Base-by-base conservation (phyloP, 2,113 vertebrate genomes). In the Stercorarius parasiticus region DNA sequence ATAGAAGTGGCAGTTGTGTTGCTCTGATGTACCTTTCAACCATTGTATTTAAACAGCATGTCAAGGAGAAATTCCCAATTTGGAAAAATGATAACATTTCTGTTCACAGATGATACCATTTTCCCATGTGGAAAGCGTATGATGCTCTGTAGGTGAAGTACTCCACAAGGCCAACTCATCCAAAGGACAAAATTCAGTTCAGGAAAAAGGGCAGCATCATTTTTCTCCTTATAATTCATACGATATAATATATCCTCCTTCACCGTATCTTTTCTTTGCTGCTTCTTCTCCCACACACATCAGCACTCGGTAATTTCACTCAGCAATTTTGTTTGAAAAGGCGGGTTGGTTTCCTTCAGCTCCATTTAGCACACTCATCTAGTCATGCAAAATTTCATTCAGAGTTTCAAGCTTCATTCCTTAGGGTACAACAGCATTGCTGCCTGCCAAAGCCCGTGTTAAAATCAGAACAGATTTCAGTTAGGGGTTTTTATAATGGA, bases 311-410 rank as follows among this genome's bases (percentile, higher is more conserved):
- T 55, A 61, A 86, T 65, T 91, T 82, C 62, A 80, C 50, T 92
- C 66, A 77, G 53, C 27, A 67, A 86, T 82, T 91, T 71, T 92
- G 66, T 83, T 92, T 84, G 81, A 93, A 91, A 93, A 78, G 49
- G 18, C 36, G 53, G 53, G 36, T 86, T 80, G 56, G 21, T 72
- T 95, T 91, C 70, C 77, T 96, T 93, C 56, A 76, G 80, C 69
- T 95, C 80, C 69, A 86, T 74, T 96, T 79, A 95, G 36, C 65
- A 71, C 15, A 76, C 19, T 76, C 82, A 82, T 81, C 61, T 92
- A 88, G 77, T 32, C 81, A 84, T 66, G 81, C 26, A 88, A 91
- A 95, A 89, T 64, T 89, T 95, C 47, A 89, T 91, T 78, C 70
- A 62, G 42, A 86, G 50, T 73, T 93, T 88, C 67, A 94, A 50